These are phyloP conservation scores for Psilanteris sp. DNA, from an alignment of 1,140 invertebrate species.

Conservation along the genomic window DNA sequence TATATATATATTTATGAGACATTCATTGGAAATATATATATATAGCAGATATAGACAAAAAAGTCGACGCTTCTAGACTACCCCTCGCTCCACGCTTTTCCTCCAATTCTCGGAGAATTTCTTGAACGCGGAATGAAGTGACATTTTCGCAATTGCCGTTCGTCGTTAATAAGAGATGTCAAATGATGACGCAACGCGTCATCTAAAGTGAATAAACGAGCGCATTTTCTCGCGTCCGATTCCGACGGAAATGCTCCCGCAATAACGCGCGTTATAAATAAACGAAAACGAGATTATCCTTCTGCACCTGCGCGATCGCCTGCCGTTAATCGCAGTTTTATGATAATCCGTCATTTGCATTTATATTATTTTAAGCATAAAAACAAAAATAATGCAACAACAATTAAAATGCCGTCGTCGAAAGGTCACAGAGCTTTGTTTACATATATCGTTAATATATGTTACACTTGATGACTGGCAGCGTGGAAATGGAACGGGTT, in stretches of 20 bases:
- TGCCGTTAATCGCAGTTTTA: constrained; percentile 8
- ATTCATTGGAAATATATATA: too few species aligned
- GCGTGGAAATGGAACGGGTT: too few species aligned
- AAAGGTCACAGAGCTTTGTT: too few species aligned
- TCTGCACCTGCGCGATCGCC: not conserved
- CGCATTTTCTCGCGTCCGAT: constrained; percentile 48
- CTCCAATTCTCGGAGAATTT: constrained; percentile 23
- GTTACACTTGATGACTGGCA: too few species aligned
- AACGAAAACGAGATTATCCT: constrained; percentile 11
- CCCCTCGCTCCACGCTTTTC: too few species aligned
- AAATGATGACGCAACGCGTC: constrained; percentile 63
- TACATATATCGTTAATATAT: too few species aligned
- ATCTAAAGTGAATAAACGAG: constrained; percentile 67
- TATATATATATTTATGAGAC: too few species aligned
- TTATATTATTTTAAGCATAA: not conserved
- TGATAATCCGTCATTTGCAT: constrained; percentile 8
- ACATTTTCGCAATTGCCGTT: constrained; percentile 54
- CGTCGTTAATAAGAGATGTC: constrained; percentile 56
- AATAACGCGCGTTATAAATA: constrained; percentile 26
- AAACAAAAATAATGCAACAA: not conserved
- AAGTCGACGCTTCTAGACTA: not conserved
- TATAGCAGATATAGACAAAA: too few species aligned
- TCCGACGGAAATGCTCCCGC: constrained; percentile 50
- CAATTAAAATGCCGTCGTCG: too few species aligned
- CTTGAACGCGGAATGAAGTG: constrained; percentile 21